Conservation (phyloP, 1,140 invertebrate genomes). For the Trichonephila clavata region DNA sequence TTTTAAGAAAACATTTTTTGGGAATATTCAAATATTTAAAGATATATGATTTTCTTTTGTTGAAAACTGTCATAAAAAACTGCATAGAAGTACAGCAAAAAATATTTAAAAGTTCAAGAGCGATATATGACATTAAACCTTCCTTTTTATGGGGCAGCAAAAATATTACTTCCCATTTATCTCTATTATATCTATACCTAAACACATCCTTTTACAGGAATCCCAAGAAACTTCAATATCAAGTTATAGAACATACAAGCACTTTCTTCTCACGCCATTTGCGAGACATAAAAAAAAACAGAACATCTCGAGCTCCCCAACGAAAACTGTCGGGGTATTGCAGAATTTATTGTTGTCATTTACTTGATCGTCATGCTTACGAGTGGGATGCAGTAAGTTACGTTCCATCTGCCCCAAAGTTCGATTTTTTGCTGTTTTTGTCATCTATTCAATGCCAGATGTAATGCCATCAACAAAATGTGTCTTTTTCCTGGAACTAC, state of each 20-base stretch:
- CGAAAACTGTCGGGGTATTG: neutral
- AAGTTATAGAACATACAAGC: neutral
- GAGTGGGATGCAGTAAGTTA: neutral
- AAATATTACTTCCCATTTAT: too few species aligned
- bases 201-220: too few species aligned
- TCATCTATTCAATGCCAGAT: neutral
- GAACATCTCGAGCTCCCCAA: neutral
- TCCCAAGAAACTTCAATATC: too few species aligned
- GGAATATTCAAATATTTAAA: too few species aligned
- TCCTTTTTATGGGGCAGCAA: too few species aligned
- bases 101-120: too few species aligned
- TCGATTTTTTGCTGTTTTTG: neutral
- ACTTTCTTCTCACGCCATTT: neutral
- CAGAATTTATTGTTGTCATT: neutral
- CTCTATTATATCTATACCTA: too few species aligned
- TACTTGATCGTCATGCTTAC: neutral
- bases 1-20: too few species aligned
- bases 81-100: too few species aligned
- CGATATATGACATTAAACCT: too few species aligned
- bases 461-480: neutral
- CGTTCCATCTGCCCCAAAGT: neutral
- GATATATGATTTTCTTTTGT: too few species aligned
- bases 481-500: neutral
- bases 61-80: too few species aligned
- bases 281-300: neutral